Base-by-base conservation (phyloP, 2,113 vertebrate genomes). In the Oxygymnocypris stewartii region DNA sequence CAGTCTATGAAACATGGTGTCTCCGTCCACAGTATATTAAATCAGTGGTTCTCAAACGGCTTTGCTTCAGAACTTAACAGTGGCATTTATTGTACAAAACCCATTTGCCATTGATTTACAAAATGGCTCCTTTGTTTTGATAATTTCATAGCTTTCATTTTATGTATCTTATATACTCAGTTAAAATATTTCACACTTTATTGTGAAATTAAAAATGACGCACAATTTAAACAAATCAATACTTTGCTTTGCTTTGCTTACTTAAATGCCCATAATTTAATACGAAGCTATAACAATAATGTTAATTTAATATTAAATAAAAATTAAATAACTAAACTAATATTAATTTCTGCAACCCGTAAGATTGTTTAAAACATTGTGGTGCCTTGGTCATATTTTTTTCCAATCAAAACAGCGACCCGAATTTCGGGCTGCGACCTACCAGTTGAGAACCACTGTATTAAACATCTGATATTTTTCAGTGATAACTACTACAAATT, bases 391-490 rank as follows among this genome's bases (percentile, higher is more conserved):
- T 28, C 20, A 49, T 42, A 6, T n/a, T 76, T n/a, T 25, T 13
- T 13, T 1, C 10, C 23, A 76, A 1, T 47, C 37, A 7, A 47
- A 47, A 49, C 31, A 35, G 9, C 14, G 6, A 69, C 14, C 0
- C 20, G 1, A 42, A n/a, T 74, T 42, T 37, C 2, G 0, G 16
- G 10, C 18, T n/a, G 37, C 2, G 20, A 42, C 35, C 71, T n/a
- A 31, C 71, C 20, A 28, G 40, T 35, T 78, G 76, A 78, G 16
- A 51, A 78, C 76, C 76, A 54, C 47, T 78, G 75, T 77, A 28
- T 18, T 49, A 14, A 31, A 77, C 7, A 77, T 28, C 5, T 0
- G 0, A 75, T 11, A 10, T 20, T 11, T 76, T 49, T 76, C 23
- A 73, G 4, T 74, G 23, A 47, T 9, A 42, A 76, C 7, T 54